A percentile compares a stretch with the other conserved stretches of the same genome.
Conservation (phyloP, 35 echinoderm and acorn worm genomes). For the Apostichopus californicus region DNA sequence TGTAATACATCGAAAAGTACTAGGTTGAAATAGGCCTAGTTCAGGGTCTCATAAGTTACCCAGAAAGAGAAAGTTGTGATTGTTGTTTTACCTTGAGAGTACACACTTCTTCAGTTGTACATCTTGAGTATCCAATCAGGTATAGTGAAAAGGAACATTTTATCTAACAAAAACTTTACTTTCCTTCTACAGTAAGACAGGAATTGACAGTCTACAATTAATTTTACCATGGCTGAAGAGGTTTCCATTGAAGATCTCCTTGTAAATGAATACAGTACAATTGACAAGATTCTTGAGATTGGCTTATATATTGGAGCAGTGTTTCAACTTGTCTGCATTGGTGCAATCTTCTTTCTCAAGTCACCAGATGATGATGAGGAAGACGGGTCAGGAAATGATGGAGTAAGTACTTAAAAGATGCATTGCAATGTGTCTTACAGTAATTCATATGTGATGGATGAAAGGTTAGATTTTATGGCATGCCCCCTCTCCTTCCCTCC, state of each 20-base stretch:
- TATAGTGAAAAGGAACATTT: too few species aligned
- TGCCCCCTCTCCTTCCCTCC: too few species aligned
- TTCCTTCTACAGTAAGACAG: background rate
- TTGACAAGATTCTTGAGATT: slow-evolving; percentile 44
- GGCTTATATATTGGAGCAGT: slow-evolving; percentile 56
- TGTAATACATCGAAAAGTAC: too few species aligned
- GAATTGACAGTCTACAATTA: background rate
- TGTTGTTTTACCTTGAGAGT: too few species aligned
- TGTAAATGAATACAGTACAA: slow-evolving; percentile 41
- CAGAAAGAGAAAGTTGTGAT: too few species aligned
- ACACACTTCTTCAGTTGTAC: too few species aligned
- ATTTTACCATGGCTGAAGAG: slow-evolving; percentile 30
- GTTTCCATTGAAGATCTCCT: slow-evolving; percentile 35
- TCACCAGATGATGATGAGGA: slow-evolving; percentile 49
- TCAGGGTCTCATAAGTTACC: too few species aligned
- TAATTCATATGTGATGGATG: too few species aligned
- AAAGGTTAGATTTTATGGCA: too few species aligned
- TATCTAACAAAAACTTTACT: background rate
- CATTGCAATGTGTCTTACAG: too few species aligned
- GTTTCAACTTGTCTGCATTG: slow-evolving; percentile 37
- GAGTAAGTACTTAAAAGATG: background rate
- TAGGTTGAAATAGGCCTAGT: too few species aligned
- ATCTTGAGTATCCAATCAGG: too few species aligned
- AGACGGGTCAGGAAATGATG: slow-evolving; percentile 6
- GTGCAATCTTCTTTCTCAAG: slow-evolving; percentile 43